A percentile compares a stretch with the other conserved stretches of the same genome.
Conservation (phyloP, 2,113 vertebrate genomes). For the Syngnathus scovelli region DNA sequence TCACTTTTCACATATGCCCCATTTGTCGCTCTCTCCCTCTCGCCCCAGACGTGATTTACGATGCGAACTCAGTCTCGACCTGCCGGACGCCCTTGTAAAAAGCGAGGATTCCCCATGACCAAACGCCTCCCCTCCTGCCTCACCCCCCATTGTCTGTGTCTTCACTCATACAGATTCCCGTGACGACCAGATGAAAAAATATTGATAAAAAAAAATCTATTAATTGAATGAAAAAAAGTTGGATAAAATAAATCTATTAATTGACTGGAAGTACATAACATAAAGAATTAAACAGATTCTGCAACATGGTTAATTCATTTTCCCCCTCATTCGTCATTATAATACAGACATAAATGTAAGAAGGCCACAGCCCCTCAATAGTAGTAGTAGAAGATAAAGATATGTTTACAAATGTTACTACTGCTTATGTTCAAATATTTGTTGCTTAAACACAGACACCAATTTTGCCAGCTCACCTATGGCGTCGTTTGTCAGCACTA, state of each 20-base stretch:
- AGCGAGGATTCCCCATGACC: conserved; percentile 6
- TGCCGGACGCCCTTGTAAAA: conserved; percentile 49
- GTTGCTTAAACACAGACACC: not conserved
- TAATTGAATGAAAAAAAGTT: too few species aligned
- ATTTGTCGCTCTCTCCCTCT: conserved; percentile 27
- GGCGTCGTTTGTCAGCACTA: not conserved
- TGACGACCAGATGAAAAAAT: too few species aligned
- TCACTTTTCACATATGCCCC: conserved; percentile 18
- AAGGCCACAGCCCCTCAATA: not conserved
- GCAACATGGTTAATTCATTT: too few species aligned
- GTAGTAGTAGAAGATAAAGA: not conserved
- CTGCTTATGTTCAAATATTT: not conserved
- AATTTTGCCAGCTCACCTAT: not conserved
- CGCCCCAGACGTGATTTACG: conserved; percentile 44
- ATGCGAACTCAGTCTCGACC: conserved; percentile 15
- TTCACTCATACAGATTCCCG: not conserved
- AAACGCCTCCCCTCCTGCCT: too few species aligned
- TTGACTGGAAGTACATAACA: too few species aligned
- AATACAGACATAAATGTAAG: too few species aligned
- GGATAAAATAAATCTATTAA: too few species aligned
- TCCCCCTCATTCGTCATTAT: too few species aligned
- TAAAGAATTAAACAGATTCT: too few species aligned
- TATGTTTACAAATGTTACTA: not conserved
- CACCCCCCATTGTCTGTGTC: conserved; percentile 8
- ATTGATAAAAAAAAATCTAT: too few species aligned